phyloP scores from a whole-genome alignment of 2,113 vertebrate genomes.

The Apodemus speciosus region DNA sequence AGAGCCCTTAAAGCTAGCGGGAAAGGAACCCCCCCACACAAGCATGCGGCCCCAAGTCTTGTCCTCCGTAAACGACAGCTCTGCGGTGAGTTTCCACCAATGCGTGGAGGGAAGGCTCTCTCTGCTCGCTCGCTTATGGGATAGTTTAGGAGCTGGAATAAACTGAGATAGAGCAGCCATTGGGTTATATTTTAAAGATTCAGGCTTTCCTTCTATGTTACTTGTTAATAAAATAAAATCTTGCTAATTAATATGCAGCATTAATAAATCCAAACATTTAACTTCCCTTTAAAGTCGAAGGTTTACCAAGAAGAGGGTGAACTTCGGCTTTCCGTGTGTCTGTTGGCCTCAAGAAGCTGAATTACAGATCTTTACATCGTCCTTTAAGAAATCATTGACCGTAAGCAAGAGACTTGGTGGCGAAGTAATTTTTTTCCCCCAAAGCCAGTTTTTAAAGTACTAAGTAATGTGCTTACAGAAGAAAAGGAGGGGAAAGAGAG shows the following conservation, averaged over 20 bases:
- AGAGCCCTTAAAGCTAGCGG: not conserved
- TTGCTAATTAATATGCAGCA: constrained; percentile 55
- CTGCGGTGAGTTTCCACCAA: not conserved
- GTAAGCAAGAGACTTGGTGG: constrained; percentile 65
- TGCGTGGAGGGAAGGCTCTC: not conserved
- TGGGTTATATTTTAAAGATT: constrained; percentile 28
- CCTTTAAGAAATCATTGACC: constrained; percentile 75
- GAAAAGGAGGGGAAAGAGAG: constrained; percentile 52
- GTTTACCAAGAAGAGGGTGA: constrained; percentile 55
- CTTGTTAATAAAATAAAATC: constrained; percentile 65
- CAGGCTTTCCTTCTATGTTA: constrained; percentile 45
- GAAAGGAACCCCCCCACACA: not conserved
- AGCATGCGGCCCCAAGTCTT: not conserved
- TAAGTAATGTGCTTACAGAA: constrained; percentile 54
- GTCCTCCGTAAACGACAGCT: not conserved
- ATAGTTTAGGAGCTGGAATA: constrained; percentile 10
- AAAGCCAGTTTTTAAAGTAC: constrained; percentile 57
- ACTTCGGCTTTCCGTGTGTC: constrained; percentile 61
- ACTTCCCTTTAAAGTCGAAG: constrained; percentile 62
- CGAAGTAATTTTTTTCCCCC: constrained; percentile 69
- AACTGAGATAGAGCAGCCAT: not conserved
- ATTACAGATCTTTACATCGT: constrained; percentile 59
- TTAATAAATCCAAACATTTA: constrained; percentile 57
- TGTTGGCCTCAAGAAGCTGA: constrained; percentile 65
- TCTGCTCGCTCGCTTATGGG: not conserved